Evolutionary conservation across 1,140 invertebrate genomes (phyloP), one percentile per base, ranked within the genome.

Genomic region (Gonioctena quinquepunctata): DNA sequence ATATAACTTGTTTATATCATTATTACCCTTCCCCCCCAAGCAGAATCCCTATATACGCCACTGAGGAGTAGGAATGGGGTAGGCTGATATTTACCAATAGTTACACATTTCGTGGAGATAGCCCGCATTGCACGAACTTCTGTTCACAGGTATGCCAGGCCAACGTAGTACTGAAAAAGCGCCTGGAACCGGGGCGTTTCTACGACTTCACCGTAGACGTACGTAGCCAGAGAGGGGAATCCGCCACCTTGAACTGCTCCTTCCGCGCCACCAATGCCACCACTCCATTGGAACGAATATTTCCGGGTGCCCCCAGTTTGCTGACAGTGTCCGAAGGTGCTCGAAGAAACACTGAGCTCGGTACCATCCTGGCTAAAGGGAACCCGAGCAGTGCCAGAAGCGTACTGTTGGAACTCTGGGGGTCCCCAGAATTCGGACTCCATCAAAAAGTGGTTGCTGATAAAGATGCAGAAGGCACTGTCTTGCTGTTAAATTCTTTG

Each of bases 221-320:
- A 25, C 86, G 87, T 69, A 93, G 94, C 84, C 93, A 94, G 60
- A 90, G 90, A 79, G 93, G 93, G 48, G 89, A 92, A 72, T 89
- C 88, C 73, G 90, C 91, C 68, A 89, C 88, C 56, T 90, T 94
- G 80, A 88, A 91, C 71, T 93, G 92, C 75, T 93, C 92, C 59
- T 91, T 96, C 83, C 90, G 90, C 27, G 93, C 92, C 54, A 94
- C 93, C 23, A 92, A 94, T 82, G 90, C 90, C 22, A 92, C 91
- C 11, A 92, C 92, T 60, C 90, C 91, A 21, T 86, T 90, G 74
- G 90, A 91, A 79, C 89, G 89, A 74, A 92, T 94, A 82, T 94
- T 95, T 81, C 92, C 93, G n/a, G 92, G 93, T 72, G 90, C 92
- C 76, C 92, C 93, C 6, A 88, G 89, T 23, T 89, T 94, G 65